Conservation (phyloP, 2,113 vertebrate species). For the Anser cygnoides region DNA sequence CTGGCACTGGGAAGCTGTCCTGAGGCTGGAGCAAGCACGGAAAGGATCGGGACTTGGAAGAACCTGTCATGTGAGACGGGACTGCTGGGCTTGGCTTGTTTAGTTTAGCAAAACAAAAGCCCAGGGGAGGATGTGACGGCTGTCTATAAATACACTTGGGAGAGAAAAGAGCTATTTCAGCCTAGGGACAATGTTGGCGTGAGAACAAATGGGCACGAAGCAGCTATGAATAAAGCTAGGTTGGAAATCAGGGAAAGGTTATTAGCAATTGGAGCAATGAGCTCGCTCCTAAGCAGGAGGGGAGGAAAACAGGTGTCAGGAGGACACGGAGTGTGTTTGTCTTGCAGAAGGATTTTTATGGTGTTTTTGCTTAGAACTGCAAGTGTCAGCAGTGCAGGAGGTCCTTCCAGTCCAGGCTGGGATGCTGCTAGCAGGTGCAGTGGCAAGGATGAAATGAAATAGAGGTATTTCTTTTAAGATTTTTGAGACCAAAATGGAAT, state of each 20-base stretch:
- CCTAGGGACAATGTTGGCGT: constrained; percentile 40
- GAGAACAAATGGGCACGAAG: constrained; percentile 23
- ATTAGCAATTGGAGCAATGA: not conserved
- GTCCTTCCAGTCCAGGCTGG: not conserved
- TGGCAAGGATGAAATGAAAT: not conserved
- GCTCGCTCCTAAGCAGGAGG: not conserved
- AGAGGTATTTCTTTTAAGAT: not conserved
- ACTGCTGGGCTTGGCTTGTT: constrained; percentile 25
- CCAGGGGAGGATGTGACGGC: constrained; percentile 25
- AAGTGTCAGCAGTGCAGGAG: not conserved
- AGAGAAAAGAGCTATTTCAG: constrained; percentile 45
- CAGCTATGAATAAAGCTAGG: not conserved
- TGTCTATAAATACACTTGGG: constrained; percentile 37
- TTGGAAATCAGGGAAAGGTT: not conserved
- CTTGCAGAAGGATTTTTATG: not conserved
- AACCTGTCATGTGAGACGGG: not conserved
- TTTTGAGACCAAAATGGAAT: not conserved
- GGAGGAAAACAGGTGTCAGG: not conserved
- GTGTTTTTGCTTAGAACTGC: not conserved
- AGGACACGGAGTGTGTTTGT: not conserved
- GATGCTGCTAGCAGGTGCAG: not conserved
- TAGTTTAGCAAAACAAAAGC: constrained; percentile 41
- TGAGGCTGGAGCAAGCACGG: not conserved
- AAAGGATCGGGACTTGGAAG: not conserved
- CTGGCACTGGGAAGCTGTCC: not conserved